Conservation (phyloP, 2,113 vertebrate genomes). For the Nematolebias whitei region DNA sequence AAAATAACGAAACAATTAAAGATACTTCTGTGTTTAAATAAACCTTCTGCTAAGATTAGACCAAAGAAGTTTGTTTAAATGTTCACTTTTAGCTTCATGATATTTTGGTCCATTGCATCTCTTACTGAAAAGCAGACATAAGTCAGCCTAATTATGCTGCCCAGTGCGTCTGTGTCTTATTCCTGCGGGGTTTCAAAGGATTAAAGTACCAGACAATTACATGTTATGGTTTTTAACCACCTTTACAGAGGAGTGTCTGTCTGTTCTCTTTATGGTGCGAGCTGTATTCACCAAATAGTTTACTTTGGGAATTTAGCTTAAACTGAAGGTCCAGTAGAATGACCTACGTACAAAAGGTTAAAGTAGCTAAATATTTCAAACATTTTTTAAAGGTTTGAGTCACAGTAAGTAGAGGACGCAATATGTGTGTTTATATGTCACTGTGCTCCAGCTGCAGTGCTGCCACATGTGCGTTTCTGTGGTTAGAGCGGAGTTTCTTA, state of each 20-base stretch:
- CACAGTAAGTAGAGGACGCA: conserved; percentile 20
- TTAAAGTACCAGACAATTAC: conserved; percentile 55
- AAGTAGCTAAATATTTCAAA: conserved; percentile 16
- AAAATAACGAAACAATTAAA: neutral
- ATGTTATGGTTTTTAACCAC: conserved; percentile 48
- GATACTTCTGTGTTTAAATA: neutral
- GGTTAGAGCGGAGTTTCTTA: conserved; percentile 62
- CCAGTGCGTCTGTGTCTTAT: conserved; percentile 24
- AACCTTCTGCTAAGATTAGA: neutral
- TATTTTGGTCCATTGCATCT: neutral
- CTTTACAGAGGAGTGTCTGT: conserved; percentile 40
- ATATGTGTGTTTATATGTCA: conserved; percentile 46
- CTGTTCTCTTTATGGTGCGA: conserved; percentile 46
- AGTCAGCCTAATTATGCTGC: conserved; percentile 21
- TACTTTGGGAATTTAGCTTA: conserved; percentile 19
- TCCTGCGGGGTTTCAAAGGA: conserved; percentile 31
- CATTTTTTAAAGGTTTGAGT: conserved; percentile 32
- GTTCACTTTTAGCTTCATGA: neutral
- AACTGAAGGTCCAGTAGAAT: conserved; percentile 5
- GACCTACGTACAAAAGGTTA: conserved; percentile 8
- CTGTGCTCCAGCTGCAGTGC: conserved; percentile 17
- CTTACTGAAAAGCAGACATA: conserved; percentile 15
- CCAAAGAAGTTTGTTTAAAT: too few species aligned
- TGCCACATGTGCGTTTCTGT: conserved; percentile 61
- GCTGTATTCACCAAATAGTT: conserved; percentile 41